Evolutionary conservation across 2,113 vertebrate species (phyloP).

Genomic region (Xenopus borealis): DNA sequence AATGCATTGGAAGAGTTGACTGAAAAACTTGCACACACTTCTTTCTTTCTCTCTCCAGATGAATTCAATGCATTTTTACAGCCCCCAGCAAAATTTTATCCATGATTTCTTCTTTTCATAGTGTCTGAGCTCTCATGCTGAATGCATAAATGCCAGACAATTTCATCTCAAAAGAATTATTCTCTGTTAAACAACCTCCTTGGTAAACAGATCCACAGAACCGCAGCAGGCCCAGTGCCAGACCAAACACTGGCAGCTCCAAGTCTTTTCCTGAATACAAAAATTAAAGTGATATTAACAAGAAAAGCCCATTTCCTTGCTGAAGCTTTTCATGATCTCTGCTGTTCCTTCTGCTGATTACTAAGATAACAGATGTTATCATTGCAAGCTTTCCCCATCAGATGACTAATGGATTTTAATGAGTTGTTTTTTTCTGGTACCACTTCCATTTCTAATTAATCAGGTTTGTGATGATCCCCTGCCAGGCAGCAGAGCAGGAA

Average conservation of each 20-base stretch:
- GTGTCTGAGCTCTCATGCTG: conserved; percentile 18
- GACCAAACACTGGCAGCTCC: background rate
- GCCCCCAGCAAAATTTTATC: conserved; percentile 20
- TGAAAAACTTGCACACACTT: too few relatives aligned
- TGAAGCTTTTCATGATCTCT: conserved; percentile 5
- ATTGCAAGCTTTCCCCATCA: background rate
- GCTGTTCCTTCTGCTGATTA: conserved; percentile 8
- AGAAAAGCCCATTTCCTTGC: background rate
- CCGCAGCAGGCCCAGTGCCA: background rate
- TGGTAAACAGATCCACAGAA: conserved; percentile 11
- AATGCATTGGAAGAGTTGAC: too few relatives aligned
- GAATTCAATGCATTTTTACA: conserved; percentile 34
- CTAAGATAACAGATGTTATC: conserved; percentile 21
- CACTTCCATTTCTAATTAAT: conserved; percentile 31
- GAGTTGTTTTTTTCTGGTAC: conserved; percentile 16
- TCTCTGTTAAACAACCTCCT: conserved; percentile 12
- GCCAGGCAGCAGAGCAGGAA: conserved; percentile 13
- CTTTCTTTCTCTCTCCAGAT: background rate
- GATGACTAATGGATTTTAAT: conserved; percentile 37
- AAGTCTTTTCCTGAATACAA: conserved; percentile 7
- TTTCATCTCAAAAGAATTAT: conserved; percentile 25
- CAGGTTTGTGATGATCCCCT: conserved; percentile 29
- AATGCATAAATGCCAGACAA: conserved; percentile 36
- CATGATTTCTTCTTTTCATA: conserved; percentile 39
- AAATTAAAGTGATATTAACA: conserved; percentile 7